Percentiles rank a stretch among this genome's conserved stretches.
phyloP scores from a whole-genome alignment of 2,797 vertebrate species.

The Danio tinwini region DNA sequence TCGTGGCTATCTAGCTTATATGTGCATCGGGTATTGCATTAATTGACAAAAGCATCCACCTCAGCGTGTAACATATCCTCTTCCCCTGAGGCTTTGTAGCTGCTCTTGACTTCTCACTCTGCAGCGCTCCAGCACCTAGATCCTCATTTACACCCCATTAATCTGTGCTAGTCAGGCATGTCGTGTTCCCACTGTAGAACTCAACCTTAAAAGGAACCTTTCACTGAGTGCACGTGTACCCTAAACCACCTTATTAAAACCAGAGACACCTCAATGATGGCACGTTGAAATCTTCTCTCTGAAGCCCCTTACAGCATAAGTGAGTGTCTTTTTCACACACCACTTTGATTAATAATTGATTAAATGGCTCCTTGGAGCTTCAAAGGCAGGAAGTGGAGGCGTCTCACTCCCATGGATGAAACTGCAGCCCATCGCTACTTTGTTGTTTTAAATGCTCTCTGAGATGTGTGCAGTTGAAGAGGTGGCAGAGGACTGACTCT shows the following conservation, averaged over 20 bases:
- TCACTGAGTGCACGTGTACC: constrained; percentile 55
- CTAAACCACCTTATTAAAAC: constrained; percentile 68
- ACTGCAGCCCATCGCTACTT: constrained; percentile 93
- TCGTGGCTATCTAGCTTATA: constrained; percentile 8
- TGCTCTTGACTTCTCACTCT: constrained; percentile 40
- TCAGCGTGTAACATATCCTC: constrained; percentile 28
- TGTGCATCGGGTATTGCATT: constrained; percentile 40
- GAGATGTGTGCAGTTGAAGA: constrained; percentile 74
- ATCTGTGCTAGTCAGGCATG: constrained; percentile 56
- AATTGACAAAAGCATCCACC: constrained; percentile 51
- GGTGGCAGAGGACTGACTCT: constrained; percentile 67
- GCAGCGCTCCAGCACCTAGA: constrained; percentile 33
- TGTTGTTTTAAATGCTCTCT: constrained; percentile 94
- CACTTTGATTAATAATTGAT: constrained; percentile 99
- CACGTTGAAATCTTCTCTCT: constrained; percentile 54
- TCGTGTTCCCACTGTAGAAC: constrained; percentile 63
- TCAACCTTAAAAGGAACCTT: constrained; percentile 56
- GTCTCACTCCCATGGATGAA: constrained; percentile 85
- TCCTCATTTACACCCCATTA: constrained; percentile 54
- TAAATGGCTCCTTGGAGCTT: constrained; percentile 90
- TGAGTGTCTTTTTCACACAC: constrained; percentile 87
- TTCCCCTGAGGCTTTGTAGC: constrained; percentile 33
- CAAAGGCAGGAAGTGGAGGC: constrained; percentile 94
- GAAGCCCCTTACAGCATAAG: constrained; percentile 73
- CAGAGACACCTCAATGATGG: constrained; percentile 58